These are phyloP conservation scores for Mesorhabditis sp. DNA, from an alignment of 2,888 invertebrate genomes.

Conservation along the genomic window DNA sequence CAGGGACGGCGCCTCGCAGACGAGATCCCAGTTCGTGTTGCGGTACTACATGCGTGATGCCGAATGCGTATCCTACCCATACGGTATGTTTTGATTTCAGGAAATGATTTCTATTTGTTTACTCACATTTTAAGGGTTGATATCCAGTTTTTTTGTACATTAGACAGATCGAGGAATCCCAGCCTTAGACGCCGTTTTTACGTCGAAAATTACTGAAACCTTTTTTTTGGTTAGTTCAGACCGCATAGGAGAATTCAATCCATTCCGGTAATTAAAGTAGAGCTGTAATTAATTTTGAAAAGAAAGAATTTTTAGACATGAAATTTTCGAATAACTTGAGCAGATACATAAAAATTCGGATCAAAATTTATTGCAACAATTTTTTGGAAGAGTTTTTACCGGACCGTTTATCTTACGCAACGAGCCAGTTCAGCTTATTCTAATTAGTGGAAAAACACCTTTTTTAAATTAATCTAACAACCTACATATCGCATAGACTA, in stretches of 20 bases:
- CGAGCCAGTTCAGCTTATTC: no score
- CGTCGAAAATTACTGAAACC: no score
- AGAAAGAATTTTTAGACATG: slow-evolving; percentile 11
- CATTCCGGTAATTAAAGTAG: neutral
- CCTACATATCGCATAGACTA: no score
- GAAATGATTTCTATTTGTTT: slow-evolving; percentile 12
- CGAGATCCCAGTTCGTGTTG: slow-evolving; percentile 56
- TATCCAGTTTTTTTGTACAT: no score
- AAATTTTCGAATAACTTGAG: neutral
- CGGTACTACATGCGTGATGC: slow-evolving; percentile 53
- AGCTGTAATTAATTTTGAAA: neutral
- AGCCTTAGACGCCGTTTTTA: no score
- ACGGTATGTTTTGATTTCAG: slow-evolving; percentile 31
- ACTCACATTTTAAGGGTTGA: slow-evolving; percentile 13
- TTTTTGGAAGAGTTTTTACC: no score
- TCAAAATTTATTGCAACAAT: neutral
- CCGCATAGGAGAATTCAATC: neutral
- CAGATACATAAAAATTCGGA: neutral
- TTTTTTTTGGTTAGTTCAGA: slow-evolving; percentile 2
- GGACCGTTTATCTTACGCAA: no score
- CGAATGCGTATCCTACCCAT: slow-evolving; percentile 58
- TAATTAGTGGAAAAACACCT: no score
- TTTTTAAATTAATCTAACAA: no score
- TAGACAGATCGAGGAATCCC: no score
- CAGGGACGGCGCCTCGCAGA: slow-evolving; percentile 39